phyloP scores from a whole-genome alignment of 2,888 invertebrate genomes.

The Zele albiditarsus region DNA sequence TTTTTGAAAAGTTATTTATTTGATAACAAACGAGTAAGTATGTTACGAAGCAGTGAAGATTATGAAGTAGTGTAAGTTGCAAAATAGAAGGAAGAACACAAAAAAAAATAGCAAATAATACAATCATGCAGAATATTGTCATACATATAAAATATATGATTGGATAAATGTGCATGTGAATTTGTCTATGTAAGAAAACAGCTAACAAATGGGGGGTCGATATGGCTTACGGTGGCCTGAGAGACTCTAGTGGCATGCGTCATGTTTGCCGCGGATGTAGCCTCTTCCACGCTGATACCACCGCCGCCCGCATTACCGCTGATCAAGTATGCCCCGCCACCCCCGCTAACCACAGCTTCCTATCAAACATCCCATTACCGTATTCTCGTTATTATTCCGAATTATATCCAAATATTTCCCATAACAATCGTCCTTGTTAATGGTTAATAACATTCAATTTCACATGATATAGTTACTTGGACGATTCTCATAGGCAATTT shows the following conservation, averaged over 20 bases:
- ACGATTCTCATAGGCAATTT: constrained; percentile 1
- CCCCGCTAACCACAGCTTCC: constrained; percentile 73
- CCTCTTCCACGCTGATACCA: constrained; percentile 73
- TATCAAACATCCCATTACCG: constrained; percentile 65
- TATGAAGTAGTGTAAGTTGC: background rate
- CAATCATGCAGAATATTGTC: background rate
- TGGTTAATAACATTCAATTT: background rate
- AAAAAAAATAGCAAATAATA: background rate
- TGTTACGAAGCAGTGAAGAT: background rate
- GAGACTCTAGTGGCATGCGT: constrained; percentile 89
- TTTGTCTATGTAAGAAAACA: constrained; percentile 54
- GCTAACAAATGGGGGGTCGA: constrained; percentile 68
- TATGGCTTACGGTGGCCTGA: constrained; percentile 86
- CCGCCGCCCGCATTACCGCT: constrained; percentile 73
- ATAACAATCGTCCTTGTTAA: constrained; percentile 4
- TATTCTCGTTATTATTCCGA: constrained; percentile 47
- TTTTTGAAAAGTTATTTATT: too few species aligned
- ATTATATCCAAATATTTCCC: background rate
- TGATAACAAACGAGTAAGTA: background rate
- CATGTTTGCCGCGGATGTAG: constrained; percentile 76
- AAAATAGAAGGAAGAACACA: background rate
- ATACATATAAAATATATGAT: background rate
- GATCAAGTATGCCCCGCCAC: constrained; percentile 74
- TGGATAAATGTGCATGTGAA: background rate
- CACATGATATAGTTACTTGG: background rate